Evolutionary conservation across 2,113 vertebrate genomes (phyloP).

Genomic region (Himantopus leucocephalus): DNA sequence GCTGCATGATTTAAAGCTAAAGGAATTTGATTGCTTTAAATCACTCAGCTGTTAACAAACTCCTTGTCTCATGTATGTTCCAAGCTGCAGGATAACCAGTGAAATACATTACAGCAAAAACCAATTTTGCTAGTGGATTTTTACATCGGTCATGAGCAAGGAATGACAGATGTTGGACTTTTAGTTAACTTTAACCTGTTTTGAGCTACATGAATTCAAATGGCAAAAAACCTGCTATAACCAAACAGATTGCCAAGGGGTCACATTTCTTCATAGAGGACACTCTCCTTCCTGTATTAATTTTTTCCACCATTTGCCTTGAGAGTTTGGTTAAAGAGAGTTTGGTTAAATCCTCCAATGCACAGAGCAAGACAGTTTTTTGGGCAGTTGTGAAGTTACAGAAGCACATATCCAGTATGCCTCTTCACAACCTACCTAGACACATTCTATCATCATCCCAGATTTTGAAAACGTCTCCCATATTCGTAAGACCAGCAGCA

Average conservation of each 20-base stretch:
- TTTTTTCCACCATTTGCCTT: background rate
- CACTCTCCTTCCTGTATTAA: background rate
- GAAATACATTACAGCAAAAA: background rate
- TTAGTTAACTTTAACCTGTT: background rate
- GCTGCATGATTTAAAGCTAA: background rate
- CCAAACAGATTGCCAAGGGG: background rate
- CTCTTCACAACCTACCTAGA: background rate
- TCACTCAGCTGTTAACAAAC: background rate
- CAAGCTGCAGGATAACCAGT: background rate
- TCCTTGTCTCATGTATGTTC: background rate
- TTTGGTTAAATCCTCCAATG: background rate
- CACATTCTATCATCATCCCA: background rate
- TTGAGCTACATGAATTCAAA: background rate
- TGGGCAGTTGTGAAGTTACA: background rate
- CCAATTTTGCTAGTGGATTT: background rate
- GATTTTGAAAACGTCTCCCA: background rate
- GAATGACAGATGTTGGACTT: background rate
- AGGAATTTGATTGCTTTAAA: constrained; percentile 27
- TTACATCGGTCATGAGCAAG: background rate
- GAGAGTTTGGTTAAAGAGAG: background rate
- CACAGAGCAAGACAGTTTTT: background rate
- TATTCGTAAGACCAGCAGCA: background rate
- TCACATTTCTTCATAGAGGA: background rate
- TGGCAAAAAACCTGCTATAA: background rate
- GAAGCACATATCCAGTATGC: background rate